phyloP scores from a whole-genome alignment of 2,888 invertebrate species.

The Zeuzera pyrina region DNA sequence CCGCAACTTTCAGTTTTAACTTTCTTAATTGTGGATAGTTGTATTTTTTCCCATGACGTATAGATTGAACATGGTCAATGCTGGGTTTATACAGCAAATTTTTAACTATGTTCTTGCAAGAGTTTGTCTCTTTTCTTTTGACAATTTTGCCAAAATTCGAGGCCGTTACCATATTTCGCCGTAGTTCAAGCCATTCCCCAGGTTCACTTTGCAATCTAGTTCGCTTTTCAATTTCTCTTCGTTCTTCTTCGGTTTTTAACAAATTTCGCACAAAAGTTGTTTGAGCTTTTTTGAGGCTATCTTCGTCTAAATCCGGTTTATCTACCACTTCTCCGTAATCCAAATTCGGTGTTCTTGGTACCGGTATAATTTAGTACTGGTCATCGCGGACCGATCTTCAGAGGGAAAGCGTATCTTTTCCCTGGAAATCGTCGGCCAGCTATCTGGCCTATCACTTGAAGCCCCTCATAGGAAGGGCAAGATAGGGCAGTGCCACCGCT shows the following conservation, averaged over 20 bases:
- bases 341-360: constrained; percentile 1
- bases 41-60: constrained; percentile 6
- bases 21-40: constrained; percentile 4
- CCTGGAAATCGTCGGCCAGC: too few relatives aligned
- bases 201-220: constrained; percentile 11
- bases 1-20: constrained; percentile 7
- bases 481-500: too few relatives aligned
- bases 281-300: background rate
- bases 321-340: constrained; percentile 3
- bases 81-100: constrained; percentile 5
- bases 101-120: constrained; percentile 4
- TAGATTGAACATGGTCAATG: constrained; percentile 5
- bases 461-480: too few relatives aligned
- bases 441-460: too few relatives aligned
- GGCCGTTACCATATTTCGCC: constrained; percentile 12
- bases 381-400: too few relatives aligned
- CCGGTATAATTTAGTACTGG: too few relatives aligned
- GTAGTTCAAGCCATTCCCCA: constrained; percentile 14
- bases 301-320: constrained; percentile 5
- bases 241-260: constrained; percentile 3
- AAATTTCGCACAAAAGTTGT: constrained; percentile 4
- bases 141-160: constrained; percentile 14
- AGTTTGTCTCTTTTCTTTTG: constrained; percentile 5
- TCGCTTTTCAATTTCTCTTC: constrained; percentile 2
- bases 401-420: too few relatives aligned